phyloP scores from a whole-genome alignment of 2,888 invertebrate genomes.

The Agrotis segetum region DNA sequence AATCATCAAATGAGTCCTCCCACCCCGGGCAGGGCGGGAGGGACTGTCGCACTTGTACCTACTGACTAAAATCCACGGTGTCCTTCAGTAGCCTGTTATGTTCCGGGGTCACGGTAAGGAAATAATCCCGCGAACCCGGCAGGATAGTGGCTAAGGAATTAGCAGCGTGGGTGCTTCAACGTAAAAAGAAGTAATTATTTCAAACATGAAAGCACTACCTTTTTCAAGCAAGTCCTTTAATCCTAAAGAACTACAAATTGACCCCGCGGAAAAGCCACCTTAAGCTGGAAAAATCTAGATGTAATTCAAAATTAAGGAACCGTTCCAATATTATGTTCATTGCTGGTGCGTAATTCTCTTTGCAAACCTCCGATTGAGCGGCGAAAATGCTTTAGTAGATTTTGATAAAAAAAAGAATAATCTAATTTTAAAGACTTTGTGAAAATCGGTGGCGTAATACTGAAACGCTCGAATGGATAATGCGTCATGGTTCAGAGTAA shows the following conservation, averaged over 20 bases:
- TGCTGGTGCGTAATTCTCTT: slow-evolving; percentile 19
- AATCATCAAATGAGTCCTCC: too few species aligned
- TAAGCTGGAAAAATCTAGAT: neutral
- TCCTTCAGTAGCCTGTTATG: too few species aligned
- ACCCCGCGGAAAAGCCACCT: slow-evolving; percentile 5
- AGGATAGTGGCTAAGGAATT: neutral
- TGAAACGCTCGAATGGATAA: slow-evolving; percentile 15
- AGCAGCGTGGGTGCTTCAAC: neutral
- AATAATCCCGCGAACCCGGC: too few species aligned
- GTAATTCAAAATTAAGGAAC: slow-evolving; percentile 9
- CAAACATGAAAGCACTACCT: neutral
- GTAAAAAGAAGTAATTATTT: neutral
- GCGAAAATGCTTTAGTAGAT: slow-evolving; percentile 13
- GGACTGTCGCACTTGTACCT: too few species aligned
- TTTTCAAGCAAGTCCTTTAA: neutral
- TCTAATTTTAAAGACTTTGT: slow-evolving; percentile 26
- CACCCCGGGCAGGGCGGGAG: too few species aligned
- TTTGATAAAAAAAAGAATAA: slow-evolving; percentile 37
- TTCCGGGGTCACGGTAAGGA: too few species aligned
- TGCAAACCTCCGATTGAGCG: neutral
- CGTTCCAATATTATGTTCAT: slow-evolving; percentile 17
- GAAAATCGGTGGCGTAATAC: slow-evolving; percentile 35
- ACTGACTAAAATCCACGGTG: too few species aligned
- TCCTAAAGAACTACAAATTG: neutral
- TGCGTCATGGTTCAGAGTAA: slow-evolving; percentile 27